Evolutionary conservation across 2,888 invertebrate genomes (phyloP), one percentile per base, ranked within the genome.

Genomic region (Macaria liturata): DNA sequence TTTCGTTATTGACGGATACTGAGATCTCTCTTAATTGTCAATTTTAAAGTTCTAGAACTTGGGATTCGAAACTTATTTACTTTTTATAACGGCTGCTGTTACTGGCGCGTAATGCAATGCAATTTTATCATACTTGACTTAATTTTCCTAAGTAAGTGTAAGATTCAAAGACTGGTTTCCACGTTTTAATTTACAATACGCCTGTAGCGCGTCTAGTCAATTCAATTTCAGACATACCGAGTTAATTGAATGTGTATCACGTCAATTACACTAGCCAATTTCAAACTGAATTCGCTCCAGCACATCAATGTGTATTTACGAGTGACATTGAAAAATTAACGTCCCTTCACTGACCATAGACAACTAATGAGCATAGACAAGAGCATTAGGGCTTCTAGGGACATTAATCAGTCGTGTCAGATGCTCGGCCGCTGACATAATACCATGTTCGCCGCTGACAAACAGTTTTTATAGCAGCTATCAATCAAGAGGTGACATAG

Each of bases 331-430:
- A 60, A 60, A 55, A 59, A 59, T 59, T 51, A 55, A 51, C 50
- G 50, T 54, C 69, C 65, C 59, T 61, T 67, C 71, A 74, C 71
- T 80, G 80, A 81, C 83, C 83, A 73, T 70, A 78, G 79, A 73
- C 78, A 81, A 79, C 71, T 80, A 84, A 82, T 77, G 77, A 73
- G 68, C 71, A 78, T 69, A 77, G 77, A 76, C 74, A 72, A 71
- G 52, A 60, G 71, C 76, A 82, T 81, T 80, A 81, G 73, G 76
- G 76, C 70, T 75, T 77, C 76, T 72, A 61, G 70, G 69, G 69
- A 79, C 86, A 90, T 89, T 88, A 88, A 89, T 88, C 86, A 87
- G 71, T 74, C 75, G 74, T 75, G 76, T 80, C 81, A 74, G 72
- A 67, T 76, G 75, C 68, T 74, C 75, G 77, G 75, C 76, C 76